Conservation (phyloP, 2,113 vertebrate species). For the Crypturellus undulatus region DNA sequence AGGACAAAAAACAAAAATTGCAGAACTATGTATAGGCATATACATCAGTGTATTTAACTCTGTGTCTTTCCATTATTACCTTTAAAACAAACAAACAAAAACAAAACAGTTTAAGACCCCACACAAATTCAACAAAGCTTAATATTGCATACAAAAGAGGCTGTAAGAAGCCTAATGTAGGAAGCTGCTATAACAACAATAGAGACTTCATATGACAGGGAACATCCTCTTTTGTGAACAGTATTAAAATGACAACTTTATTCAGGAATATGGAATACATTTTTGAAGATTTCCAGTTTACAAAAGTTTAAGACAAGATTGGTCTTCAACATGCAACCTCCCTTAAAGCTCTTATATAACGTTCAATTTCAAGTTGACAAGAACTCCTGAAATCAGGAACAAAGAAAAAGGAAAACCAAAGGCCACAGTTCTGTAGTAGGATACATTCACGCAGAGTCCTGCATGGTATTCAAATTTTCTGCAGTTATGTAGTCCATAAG, state of each 20-base stretch:
- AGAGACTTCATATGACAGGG: background rate
- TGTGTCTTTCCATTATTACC: background rate
- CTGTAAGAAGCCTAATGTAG: background rate
- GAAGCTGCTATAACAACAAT: background rate
- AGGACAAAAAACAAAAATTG: background rate
- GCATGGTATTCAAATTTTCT: background rate
- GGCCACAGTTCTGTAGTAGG: conserved; percentile 15
- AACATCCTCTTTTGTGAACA: background rate
- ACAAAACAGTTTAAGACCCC: background rate
- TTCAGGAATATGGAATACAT: conserved; percentile 72
- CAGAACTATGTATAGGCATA: background rate
- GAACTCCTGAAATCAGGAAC: background rate
- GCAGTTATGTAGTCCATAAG: background rate
- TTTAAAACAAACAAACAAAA: background rate
- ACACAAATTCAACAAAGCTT: background rate
- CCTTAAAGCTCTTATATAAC: background rate
- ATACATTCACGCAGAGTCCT: background rate
- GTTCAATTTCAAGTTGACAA: conserved; percentile 1
- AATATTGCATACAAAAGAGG: background rate
- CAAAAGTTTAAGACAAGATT: conserved; percentile 19
- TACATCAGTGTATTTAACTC: background rate
- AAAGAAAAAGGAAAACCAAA: background rate
- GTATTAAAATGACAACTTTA: conserved; percentile 73
- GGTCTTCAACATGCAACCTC: conserved; percentile 7
- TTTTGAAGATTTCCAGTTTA: conserved; percentile 73